Base-by-base conservation (phyloP, 2,888 invertebrate species). In the Parnassius mnemosyne region DNA sequence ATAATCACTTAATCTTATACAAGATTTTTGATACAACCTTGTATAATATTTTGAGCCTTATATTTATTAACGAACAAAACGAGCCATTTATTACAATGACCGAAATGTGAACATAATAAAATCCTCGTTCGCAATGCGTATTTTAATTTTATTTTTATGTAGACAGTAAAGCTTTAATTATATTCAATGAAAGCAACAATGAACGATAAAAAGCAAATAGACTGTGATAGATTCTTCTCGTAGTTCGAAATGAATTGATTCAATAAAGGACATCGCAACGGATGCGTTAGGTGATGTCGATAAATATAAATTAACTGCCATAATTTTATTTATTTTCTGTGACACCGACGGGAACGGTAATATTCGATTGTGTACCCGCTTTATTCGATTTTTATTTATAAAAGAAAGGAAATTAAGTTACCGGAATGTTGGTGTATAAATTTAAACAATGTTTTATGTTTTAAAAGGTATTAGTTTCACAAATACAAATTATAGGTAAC, bases 231-330 rank as follows among this genome's bases (percentile, higher is more conserved):
- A 62, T 65, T 66, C 65, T 57, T 34, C 53, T 56, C 54, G 49
- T 57, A 53, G 43, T 57, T 42, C 53, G 43, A 50, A 54, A 63
- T 65, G 64, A 63, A 63, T 63, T 63, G 63, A 52, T 60, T 56
- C 56, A 53, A 63, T 66, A 67, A 34, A 71, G 67, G 66, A 68
- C 64, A 62, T 61, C 63, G 63, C 62, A 59, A 69, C 69, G 71
- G 69, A 69, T 69, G 69, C 67, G 61, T 60, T 66, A 68, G 69
- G 68, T 66, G 63, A 62, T 65, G 61, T 51, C 73, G 69, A 77
- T 77, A 76, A 76, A 77, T 76, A 76, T 75, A 73, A 76, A 77
- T 76, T 73, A 72, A 68, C 64, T 56, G 53, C 41, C 63, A 56
- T 71, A 67, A 69, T 69, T 66, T 69, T 67, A 66, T 71, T 67